A percentile compares a stretch with the other conserved stretches of the same genome.
These are phyloP conservation scores for Plutella xylostella DNA, from an alignment of 2,888 invertebrate genomes.

Conservation along the genomic window DNA sequence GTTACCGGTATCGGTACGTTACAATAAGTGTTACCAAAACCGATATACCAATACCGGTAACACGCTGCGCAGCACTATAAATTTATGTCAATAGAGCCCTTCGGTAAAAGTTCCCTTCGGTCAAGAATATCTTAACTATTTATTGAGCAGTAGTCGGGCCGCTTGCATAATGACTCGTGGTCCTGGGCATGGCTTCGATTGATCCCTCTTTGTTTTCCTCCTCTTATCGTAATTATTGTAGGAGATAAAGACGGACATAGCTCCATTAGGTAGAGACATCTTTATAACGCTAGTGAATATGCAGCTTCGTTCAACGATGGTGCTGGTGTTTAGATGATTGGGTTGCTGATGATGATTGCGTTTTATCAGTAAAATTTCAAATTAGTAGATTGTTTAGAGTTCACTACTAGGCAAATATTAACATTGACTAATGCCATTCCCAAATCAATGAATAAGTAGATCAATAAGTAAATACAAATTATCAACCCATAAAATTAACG, in stretches of 20 bases:
- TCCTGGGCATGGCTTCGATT: constrained; percentile 20
- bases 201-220: constrained; percentile 17
- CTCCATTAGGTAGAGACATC: too few species aligned
- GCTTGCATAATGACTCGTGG: constrained; percentile 43
- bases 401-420: background rate
- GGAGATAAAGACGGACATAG: background rate
- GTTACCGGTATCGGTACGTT: too few species aligned
- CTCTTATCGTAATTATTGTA: constrained; percentile 4
- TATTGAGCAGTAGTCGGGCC: constrained; percentile 14
- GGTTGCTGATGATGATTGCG: too few species aligned
- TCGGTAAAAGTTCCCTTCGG: constrained; percentile 44
- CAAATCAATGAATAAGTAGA: background rate
- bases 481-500: background rate
- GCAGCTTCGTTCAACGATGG: too few species aligned
- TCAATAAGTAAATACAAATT: background rate
- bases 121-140: constrained; percentile 52
- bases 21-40: too few species aligned
- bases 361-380: too few species aligned
- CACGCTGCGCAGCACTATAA: background rate
- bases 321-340: too few species aligned
- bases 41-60: too few species aligned
- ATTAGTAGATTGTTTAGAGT: background rate
- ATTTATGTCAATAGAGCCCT: constrained; percentile 25
- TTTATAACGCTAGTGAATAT: too few species aligned
- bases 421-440: background rate